Evolutionary conservation across 2,888 invertebrate species (phyloP).

Genomic region (Drosophila lutescens): DNA sequence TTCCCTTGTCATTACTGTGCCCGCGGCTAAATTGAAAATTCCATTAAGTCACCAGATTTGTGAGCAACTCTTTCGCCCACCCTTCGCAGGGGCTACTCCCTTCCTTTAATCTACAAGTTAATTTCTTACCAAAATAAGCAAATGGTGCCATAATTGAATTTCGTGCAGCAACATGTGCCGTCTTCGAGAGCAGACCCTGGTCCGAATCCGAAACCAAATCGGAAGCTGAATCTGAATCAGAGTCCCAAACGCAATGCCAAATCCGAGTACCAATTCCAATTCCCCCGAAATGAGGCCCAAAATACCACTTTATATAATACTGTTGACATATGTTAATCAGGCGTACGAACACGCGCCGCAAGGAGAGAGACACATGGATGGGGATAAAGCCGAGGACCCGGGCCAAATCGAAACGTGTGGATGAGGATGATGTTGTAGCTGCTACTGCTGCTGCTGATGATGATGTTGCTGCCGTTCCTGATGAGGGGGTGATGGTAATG

Average conservation of each 20-base stretch:
- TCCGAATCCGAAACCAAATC: constrained; percentile 15
- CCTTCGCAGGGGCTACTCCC: neutral
- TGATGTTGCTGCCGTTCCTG: constrained; percentile 4
- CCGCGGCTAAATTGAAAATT: constrained; percentile 27
- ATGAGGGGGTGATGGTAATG: constrained; percentile 45
- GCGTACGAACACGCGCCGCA: constrained; percentile 81
- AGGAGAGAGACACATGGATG: constrained; percentile 19
- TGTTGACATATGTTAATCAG: constrained; percentile 84
- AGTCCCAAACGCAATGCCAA: constrained; percentile 6
- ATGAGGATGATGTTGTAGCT: constrained; percentile 41
- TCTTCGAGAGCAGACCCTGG: constrained; percentile 37
- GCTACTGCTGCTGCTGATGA: constrained; percentile 5
- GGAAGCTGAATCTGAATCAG: constrained; percentile 6
- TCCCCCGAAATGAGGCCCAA: constrained; percentile 54
- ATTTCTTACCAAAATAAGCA: constrained; percentile 78
- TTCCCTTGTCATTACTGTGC: neutral
- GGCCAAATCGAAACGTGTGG: constrained; percentile 62
- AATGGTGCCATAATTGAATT: constrained; percentile 80
- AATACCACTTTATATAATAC: constrained; percentile 81
- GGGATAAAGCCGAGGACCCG: constrained; percentile 22
- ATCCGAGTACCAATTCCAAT: constrained; percentile 53
- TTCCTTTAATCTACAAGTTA: constrained; percentile 59
- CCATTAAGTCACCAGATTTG: constrained; percentile 30
- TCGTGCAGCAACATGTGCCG: constrained; percentile 53
- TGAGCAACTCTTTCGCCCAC: constrained; percentile 24